Percentiles rank a stretch among this genome's conserved stretches.
Conservation (phyloP, 2,888 invertebrate species). For the Drosophila maculinotata region DNA sequence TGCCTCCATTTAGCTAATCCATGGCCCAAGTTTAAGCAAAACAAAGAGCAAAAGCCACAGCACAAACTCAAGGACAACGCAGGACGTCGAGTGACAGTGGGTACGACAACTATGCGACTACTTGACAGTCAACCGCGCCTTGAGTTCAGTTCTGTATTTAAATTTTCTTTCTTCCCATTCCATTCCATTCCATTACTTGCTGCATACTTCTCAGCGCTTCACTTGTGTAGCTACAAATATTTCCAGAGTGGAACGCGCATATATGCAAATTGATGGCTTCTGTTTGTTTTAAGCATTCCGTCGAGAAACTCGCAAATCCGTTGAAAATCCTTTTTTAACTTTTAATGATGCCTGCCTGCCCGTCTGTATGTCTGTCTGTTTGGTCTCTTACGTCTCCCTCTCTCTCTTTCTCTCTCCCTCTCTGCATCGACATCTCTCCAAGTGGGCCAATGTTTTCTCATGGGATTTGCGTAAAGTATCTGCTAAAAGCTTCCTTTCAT, state of each 20-base stretch:
- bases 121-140: conserved; percentile 66
- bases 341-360: conserved; percentile 69
- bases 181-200: too few relatives aligned
- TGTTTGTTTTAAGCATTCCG: conserved; percentile 68
- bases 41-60: conserved; percentile 62
- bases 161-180: too few relatives aligned
- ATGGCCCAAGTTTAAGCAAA: conserved; percentile 65
- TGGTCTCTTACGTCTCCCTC: too few relatives aligned
- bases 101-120: conserved; percentile 60
- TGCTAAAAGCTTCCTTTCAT: conserved; percentile 79
- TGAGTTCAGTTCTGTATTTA: conserved; percentile 58
- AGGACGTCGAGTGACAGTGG: conserved; percentile 47
- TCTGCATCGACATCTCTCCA: conserved; percentile 28
- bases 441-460: conserved; percentile 79
- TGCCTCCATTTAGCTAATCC: conserved; percentile 75
- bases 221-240: conserved; percentile 38
- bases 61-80: conserved; percentile 52
- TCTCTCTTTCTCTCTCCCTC: neutral
- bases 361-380: conserved; percentile 2
- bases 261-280: conserved; percentile 76
- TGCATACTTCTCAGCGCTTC: conserved; percentile 41
- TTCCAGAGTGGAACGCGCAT: conserved; percentile 18
- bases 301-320: conserved; percentile 74
- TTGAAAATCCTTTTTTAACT: conserved; percentile 80
- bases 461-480: conserved; percentile 80